Evolutionary conservation across 2,888 invertebrate species (phyloP).

Genomic region (Ormyrus rosae): DNA sequence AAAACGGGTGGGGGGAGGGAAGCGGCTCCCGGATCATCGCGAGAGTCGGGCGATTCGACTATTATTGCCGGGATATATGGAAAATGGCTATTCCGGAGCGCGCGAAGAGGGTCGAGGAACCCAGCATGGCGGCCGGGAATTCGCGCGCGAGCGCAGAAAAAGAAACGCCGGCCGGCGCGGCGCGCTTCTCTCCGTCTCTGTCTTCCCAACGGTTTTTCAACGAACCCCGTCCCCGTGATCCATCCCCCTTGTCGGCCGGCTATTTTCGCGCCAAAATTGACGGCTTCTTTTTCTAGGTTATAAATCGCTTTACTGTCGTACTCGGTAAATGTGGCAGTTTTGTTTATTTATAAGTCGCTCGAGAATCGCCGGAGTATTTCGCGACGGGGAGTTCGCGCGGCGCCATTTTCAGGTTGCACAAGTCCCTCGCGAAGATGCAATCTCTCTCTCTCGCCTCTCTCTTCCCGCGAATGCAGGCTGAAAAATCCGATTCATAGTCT

Average conservation of each 20-base stretch:
- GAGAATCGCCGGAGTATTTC: not conserved
- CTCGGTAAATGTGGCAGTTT: too few relatives aligned
- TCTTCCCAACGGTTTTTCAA: conserved; percentile 61
- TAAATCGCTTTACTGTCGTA: not conserved
- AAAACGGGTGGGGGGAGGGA: not conserved
- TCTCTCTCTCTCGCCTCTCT: not conserved
- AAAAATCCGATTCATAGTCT: too few relatives aligned
- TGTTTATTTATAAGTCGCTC: conserved; percentile 12
- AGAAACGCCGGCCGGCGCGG: conserved; percentile 8
- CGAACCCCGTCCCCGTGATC: conserved; percentile 3
- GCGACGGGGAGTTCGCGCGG: not conserved
- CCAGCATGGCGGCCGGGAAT: conserved; percentile 36
- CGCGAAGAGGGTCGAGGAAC: conserved; percentile 37
- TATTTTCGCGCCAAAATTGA: not conserved
- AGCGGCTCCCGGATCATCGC: not conserved
- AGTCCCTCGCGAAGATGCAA: not conserved
- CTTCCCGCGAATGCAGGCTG: too few relatives aligned
- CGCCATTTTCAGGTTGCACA: conserved; percentile 21
- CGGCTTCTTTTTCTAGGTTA: not conserved
- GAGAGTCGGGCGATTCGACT: not conserved
- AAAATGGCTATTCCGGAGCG: not conserved
- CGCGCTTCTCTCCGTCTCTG: conserved; percentile 11
- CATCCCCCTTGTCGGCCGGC: too few relatives aligned
- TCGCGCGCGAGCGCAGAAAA: not conserved
- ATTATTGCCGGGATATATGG: too few relatives aligned